Evolutionary conservation across 2,113 vertebrate genomes (phyloP).

Genomic region (Heterocephalus glaber): DNA sequence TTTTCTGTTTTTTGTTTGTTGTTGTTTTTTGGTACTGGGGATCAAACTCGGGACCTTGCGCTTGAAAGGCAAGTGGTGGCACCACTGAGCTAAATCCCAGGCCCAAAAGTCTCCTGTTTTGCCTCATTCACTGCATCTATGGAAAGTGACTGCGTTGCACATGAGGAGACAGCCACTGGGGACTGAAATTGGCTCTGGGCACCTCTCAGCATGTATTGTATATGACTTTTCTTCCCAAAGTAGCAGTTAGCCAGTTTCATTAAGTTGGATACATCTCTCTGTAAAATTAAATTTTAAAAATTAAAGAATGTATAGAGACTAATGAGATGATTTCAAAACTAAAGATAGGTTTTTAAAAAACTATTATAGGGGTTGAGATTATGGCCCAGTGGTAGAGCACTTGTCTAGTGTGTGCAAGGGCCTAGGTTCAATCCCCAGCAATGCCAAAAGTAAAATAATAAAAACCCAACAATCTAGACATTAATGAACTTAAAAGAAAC

Average conservation of each 20-base stretch:
- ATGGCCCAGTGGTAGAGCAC: not conserved
- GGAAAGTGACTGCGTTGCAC: not conserved
- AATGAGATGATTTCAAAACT: not conserved
- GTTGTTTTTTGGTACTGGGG: too few species aligned
- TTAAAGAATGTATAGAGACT: not conserved
- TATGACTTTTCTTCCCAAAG: not conserved
- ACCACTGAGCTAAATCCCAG: too few species aligned
- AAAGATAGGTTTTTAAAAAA: not conserved
- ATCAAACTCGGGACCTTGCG: too few species aligned
- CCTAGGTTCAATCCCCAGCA: not conserved
- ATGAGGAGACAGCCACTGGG: not conserved
- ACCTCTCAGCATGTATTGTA: not conserved
- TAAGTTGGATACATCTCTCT: not conserved
- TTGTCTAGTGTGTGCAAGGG: not conserved
- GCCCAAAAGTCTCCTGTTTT: not conserved
- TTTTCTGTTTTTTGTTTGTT: too few species aligned
- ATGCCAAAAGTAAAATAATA: not conserved
- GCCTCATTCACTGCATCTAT: not conserved
- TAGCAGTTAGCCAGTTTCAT: not conserved
- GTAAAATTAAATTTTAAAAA: slow-evolving; percentile 47
- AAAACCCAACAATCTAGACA: not conserved
- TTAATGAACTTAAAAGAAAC: not conserved
- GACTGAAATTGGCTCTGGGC: not conserved
- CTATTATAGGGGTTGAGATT: not conserved
- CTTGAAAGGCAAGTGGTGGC: too few species aligned